These are phyloP conservation scores for Notiomystis cincta DNA, from an alignment of 2,113 vertebrate species.

Conservation along the genomic window DNA sequence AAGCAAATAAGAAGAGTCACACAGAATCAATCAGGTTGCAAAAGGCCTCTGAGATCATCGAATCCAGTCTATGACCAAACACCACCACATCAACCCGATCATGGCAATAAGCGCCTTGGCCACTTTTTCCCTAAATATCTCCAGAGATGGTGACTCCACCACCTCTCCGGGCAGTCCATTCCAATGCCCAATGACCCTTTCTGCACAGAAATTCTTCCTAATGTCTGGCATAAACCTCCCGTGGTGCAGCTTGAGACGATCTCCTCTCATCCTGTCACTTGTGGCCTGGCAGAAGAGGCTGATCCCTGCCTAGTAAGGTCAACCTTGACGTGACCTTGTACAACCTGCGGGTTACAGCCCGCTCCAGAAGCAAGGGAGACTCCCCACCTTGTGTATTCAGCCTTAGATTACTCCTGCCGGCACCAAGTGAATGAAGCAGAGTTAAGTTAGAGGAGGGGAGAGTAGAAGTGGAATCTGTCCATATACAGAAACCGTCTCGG, in stretches of 20 bases:
- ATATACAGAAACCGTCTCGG: rapidly evolving
- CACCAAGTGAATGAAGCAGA: background rate
- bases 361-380: background rate
- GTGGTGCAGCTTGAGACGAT: background rate
- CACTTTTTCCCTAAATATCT: background rate
- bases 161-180: background rate
- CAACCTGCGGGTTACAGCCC: background rate
- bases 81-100: background rate
- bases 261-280: background rate
- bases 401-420: background rate
- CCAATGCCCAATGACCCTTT: background rate
- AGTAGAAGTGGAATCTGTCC: background rate
- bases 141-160: background rate
- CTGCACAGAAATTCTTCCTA: background rate
- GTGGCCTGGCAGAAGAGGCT: background rate
- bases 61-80: background rate
- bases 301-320: too few relatives aligned
- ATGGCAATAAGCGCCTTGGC: background rate
- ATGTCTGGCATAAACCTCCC: background rate
- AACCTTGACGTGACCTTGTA: background rate
- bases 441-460: background rate
- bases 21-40: background rate
- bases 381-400: background rate
- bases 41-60: background rate
- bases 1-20: background rate